phyloP scores from a whole-genome alignment of 2,113 vertebrate species.

The Mus spicilegus region DNA sequence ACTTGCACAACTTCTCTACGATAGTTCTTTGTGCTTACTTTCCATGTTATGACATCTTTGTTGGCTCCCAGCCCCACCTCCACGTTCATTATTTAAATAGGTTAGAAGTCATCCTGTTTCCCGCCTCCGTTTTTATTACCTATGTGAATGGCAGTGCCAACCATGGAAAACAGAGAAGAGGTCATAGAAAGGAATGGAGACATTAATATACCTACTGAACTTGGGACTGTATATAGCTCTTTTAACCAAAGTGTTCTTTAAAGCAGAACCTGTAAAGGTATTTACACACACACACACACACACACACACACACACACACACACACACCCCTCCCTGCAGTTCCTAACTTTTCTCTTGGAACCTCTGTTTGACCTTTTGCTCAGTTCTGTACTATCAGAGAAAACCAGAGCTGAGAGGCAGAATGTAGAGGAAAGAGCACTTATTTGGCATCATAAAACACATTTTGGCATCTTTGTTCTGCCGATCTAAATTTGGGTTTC shows the following conservation, averaged over 20 bases:
- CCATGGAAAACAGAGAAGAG: conserved; percentile 25
- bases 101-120: conserved; percentile 57
- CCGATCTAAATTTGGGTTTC: conserved; percentile 36
- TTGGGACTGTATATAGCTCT: not conserved
- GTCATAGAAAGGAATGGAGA: not conserved
- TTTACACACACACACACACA: not conserved
- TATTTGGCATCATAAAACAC: conserved; percentile 41
- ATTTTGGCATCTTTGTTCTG: conserved; percentile 40
- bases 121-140: not conserved
- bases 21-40: conserved; percentile 41
- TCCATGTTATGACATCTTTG: conserved; percentile 60
- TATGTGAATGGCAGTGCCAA: not conserved
- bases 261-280: not conserved
- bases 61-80: conserved; percentile 30
- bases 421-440: conserved; percentile 74
- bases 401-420: conserved; percentile 57
- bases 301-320: no score
- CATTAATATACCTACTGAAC: not conserved
- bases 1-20: conserved; percentile 47
- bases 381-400: conserved; percentile 45
- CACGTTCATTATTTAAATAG: conserved; percentile 53
- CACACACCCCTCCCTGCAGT: not conserved
- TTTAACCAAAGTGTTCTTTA: conserved; percentile 4
- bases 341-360: conserved; percentile 39
- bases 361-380: conserved; percentile 70